Conservation (phyloP, 2,888 invertebrate species). For the Pediacus dermestoides region DNA sequence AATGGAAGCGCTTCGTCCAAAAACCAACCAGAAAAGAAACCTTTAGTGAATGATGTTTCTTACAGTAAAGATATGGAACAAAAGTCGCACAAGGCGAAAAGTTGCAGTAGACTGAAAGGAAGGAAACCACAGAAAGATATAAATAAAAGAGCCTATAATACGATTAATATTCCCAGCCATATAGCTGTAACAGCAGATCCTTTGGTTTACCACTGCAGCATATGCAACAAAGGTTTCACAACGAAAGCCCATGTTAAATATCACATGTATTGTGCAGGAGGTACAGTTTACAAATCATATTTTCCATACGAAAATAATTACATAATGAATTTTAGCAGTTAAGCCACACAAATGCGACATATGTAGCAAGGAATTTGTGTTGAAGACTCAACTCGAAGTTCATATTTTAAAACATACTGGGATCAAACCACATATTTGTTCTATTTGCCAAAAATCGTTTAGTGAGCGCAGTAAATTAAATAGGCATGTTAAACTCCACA, state of each 20-base stretch:
- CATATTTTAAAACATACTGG: constrained; percentile 67
- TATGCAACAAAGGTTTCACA: constrained; percentile 66
- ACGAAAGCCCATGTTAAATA: constrained; percentile 65
- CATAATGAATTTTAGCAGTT: constrained; percentile 39
- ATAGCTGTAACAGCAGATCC: constrained; percentile 48
- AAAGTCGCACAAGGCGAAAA: too few species aligned
- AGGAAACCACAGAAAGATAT: constrained; percentile 11
- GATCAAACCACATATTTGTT: constrained; percentile 59
- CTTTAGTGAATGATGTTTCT: not conserved
- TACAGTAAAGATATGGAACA: too few species aligned
- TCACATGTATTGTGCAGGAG: constrained; percentile 61
- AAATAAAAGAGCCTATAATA: constrained; percentile 28
- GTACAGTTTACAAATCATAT: constrained; percentile 19
- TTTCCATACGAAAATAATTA: constrained; percentile 30
- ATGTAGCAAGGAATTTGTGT: constrained; percentile 62
- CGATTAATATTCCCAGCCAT: constrained; percentile 37
- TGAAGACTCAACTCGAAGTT: constrained; percentile 69
- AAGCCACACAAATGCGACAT: constrained; percentile 53
- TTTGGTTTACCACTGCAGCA: constrained; percentile 60
- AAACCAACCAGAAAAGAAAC: constrained; percentile 13
- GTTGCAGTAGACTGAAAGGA: constrained; percentile 7
- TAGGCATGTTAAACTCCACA: constrained; percentile 66
- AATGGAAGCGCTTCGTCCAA: too few species aligned
- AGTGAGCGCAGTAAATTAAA: constrained; percentile 67
- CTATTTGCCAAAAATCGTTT: constrained; percentile 65